A percentile compares a stretch with the other conserved stretches of the same genome.
phyloP scores from a whole-genome alignment of 1,140 invertebrate species.

The Phortica variegata region DNA sequence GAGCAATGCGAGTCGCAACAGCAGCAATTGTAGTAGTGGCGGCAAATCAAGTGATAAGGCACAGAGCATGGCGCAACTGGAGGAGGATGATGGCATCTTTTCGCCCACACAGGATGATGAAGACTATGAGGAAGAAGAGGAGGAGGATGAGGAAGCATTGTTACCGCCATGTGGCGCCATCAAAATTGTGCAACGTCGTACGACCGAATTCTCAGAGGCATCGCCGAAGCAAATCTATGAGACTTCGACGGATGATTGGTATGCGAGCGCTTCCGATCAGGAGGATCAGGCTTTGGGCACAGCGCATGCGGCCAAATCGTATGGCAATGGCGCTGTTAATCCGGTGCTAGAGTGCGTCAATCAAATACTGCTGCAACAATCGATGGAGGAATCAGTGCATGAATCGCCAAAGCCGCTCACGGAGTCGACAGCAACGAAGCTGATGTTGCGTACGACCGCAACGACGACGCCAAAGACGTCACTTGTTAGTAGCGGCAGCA shows the following conservation, averaged over 20 bases:
- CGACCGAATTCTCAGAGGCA: conserved; percentile 45
- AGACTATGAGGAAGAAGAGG: conserved; percentile 32
- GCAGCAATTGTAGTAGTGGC: conserved; percentile 13
- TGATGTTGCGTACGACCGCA: neutral
- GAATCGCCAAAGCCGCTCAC: conserved; percentile 7
- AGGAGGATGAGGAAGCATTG: conserved; percentile 18
- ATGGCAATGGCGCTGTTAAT: conserved; percentile 60
- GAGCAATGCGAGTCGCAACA: conserved; percentile 17
- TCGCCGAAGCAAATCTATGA: conserved; percentile 56
- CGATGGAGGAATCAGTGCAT: conserved; percentile 42
- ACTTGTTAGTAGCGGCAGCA: conserved; percentile 4
- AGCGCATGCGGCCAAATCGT: conserved; percentile 54
- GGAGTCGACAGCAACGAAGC: conserved; percentile 6
- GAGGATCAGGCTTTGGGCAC: conserved; percentile 59
- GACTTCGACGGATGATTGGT: conserved; percentile 64
- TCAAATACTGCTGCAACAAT: conserved; percentile 53
- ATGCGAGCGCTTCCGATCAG: conserved; percentile 63
- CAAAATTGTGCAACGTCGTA: conserved; percentile 31
- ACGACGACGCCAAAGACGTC: conserved; percentile 6
- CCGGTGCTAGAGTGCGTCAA: conserved; percentile 72
- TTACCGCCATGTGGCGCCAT: conserved; percentile 23
- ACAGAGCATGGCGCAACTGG: conserved; percentile 17
- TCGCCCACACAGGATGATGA: conserved; percentile 36
- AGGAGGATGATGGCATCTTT: conserved; percentile 41
- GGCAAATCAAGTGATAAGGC: too few species aligned